Evolutionary conservation across 2,113 vertebrate species (phyloP).

Genomic region (Panthera leo): DNA sequence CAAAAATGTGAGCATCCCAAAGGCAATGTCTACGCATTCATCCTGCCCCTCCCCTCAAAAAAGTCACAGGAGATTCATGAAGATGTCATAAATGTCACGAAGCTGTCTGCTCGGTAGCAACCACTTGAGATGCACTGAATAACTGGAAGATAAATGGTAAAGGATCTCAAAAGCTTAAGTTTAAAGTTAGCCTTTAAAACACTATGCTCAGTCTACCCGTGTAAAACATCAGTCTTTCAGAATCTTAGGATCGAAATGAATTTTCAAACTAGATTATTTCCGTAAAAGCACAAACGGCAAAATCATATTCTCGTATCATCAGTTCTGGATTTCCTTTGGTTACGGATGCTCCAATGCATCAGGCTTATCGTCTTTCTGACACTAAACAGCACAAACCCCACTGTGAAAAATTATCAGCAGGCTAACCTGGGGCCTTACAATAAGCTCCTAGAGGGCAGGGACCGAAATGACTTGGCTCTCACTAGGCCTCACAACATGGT

Average conservation of each 20-base stretch:
- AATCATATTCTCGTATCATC: not conserved
- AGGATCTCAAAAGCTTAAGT: not conserved
- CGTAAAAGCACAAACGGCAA: not conserved
- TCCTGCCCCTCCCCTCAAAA: not conserved
- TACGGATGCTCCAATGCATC: not conserved
- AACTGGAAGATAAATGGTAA: fast-evolving
- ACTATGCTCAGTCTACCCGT: not conserved
- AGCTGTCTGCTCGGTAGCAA: not conserved
- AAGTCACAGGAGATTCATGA: not conserved
- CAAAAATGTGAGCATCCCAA: not conserved
- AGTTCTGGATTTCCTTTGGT: not conserved
- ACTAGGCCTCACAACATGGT: not conserved
- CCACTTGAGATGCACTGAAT: not conserved
- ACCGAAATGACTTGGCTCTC: not conserved
- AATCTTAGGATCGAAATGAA: not conserved
- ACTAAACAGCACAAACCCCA: not conserved
- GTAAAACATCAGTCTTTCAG: not conserved
- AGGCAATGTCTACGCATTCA: not conserved
- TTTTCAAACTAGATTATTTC: not conserved
- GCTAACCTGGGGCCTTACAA: fast-evolving
- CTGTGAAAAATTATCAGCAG: not conserved
- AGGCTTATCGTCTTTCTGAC: not conserved
- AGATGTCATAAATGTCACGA: not conserved
- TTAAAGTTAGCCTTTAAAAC: not conserved
- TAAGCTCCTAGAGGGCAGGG: not conserved